Conservation (phyloP, 2,888 invertebrate species). For the Caradrina kadenii region DNA sequence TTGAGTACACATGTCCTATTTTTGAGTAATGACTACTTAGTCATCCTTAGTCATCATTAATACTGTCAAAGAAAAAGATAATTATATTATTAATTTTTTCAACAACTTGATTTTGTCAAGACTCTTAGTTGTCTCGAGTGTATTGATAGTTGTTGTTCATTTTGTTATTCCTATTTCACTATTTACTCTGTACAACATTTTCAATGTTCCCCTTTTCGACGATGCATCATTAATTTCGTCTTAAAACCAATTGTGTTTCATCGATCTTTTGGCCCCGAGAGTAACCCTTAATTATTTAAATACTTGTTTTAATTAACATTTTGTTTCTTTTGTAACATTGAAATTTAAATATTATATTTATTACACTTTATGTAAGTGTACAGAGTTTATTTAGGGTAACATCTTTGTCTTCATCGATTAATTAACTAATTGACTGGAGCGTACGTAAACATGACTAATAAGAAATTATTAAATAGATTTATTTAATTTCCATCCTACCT, state of each 20-base stretch:
- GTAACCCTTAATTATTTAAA: slow-evolving; percentile 37
- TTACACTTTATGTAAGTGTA: neutral
- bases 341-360: slow-evolving; percentile 17
- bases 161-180: slow-evolving; percentile 11
- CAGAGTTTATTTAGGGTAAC: neutral
- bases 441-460: neutral
- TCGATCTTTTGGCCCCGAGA: slow-evolving; percentile 38
- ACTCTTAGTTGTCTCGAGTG: no score
- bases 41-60: no score
- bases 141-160: neutral
- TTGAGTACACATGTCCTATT: neutral
- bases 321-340: slow-evolving; percentile 15
- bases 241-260: slow-evolving; percentile 45
- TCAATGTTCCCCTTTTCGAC: slow-evolving; percentile 7
- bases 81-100: no score
- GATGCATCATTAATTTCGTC: slow-evolving; percentile 15
- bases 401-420: neutral
- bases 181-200: slow-evolving; percentile 19
- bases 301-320: slow-evolving; percentile 45
- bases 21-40: no score
- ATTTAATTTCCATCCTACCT: no score
- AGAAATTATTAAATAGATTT: neutral
- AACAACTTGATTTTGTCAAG: no score
- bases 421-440: neutral
- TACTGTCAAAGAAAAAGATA: no score